These are phyloP conservation scores for human DNA, from an alignment of 2,113 vertebrate genomes.

Conservation along the genomic window DNA sequence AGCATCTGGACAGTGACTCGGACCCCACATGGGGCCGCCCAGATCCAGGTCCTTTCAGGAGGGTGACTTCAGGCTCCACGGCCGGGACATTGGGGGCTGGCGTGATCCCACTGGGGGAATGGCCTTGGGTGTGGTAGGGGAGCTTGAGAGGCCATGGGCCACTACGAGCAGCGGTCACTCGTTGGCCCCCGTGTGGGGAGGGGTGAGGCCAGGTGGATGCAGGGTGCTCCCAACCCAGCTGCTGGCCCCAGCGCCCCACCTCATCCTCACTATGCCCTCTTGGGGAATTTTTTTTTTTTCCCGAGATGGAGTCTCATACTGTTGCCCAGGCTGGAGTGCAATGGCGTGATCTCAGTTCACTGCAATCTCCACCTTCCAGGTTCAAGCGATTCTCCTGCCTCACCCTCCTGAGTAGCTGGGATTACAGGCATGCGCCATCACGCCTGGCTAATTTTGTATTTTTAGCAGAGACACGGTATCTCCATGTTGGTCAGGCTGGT, in stretches of 20 bases:
- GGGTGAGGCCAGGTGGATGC: background rate
- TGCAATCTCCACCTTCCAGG: too few species aligned
- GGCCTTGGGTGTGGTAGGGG: background rate
- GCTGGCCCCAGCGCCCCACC: background rate
- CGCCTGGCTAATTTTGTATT: too few species aligned
- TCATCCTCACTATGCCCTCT: background rate
- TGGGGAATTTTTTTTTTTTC: too few species aligned
- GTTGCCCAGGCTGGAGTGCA: too few species aligned
- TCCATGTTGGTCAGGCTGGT: too few species aligned
- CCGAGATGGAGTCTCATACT: too few species aligned
- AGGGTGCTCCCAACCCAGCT: background rate
- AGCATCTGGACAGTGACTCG: background rate
- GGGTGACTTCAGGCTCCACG: background rate
- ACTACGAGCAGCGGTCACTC: background rate
- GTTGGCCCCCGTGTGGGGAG: background rate
- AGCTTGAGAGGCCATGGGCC: background rate
- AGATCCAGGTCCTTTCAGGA: fast-evolving
- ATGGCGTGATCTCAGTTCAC: too few species aligned
- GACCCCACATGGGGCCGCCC: background rate
- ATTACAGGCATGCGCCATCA: too few species aligned
- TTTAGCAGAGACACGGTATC: too few species aligned
- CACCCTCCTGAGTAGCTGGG: too few species aligned
- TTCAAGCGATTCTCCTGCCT: too few species aligned
- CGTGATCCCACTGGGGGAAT: background rate
- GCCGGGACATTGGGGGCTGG: too few species aligned